Evolutionary conservation across 2,113 vertebrate genomes (phyloP), one percentile per base, ranked within the genome.

Genomic region (Rallus limicola): DNA sequence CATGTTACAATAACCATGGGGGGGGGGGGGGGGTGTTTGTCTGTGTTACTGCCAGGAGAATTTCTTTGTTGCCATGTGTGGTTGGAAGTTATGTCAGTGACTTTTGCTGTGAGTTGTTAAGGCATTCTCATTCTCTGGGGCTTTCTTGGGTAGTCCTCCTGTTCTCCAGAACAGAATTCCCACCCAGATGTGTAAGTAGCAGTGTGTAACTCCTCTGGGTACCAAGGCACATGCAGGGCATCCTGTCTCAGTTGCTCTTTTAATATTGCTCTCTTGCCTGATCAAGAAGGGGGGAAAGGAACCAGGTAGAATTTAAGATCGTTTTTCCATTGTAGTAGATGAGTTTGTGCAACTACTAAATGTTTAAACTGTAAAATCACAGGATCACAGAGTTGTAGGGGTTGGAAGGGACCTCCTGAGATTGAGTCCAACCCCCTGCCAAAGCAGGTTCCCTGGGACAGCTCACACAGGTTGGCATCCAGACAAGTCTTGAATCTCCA

Each of bases 151-250:
- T 14, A 62, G 9, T 44, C 7, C 50, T 69, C 26, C 62, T 68
- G 9, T 53, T 65, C 44, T 85, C 9, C 11, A 0, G 14, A 9
- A 9, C 4, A 29, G 42, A 25, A 71, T 85, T 86, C 21, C 55
- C 84, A 80, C 17, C 50, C 19, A 8, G 44, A 8, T 29, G n/a
- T 28, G 7, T 52, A 56, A 34, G 33, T 28, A 34, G 46, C 50
- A 52, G 13, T 3, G 9, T 34, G 18, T 16, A 3, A 5, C 28
- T 46, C n/a, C 19, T n/a, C 25, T 24, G 2, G 21, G 2, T 16
- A n/a, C 9, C 36, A 25, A 21, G 48, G 25, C 42, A 1, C 23
- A 4, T 2, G 2, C 11, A 4, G 56, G 33, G 10, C 55, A 16
- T 17, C 38, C 33, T 3, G 40, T 16, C 48, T 60, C 38, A 26